Evolutionary conservation across 2,797 vertebrate genomes (phyloP).

Genomic region (Triplophysa bombifrons): DNA sequence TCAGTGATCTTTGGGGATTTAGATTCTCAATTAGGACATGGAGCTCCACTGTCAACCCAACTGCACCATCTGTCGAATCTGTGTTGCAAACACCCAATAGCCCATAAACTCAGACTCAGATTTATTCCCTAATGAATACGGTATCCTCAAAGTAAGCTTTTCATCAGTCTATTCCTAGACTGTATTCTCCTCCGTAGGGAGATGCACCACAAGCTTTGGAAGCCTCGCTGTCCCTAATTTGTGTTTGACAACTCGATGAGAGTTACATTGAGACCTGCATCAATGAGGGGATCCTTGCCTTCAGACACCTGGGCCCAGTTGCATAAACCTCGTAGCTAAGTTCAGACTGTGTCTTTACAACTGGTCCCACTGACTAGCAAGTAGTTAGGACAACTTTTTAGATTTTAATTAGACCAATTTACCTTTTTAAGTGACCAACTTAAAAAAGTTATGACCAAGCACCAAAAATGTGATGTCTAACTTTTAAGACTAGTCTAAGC

Average conservation of each 20-base stretch:
- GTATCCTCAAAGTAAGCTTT: neutral
- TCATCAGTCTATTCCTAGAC: conserved; percentile 31
- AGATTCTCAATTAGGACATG: conserved; percentile 14
- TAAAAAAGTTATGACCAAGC: too few relatives aligned
- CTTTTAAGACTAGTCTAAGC: too few relatives aligned
- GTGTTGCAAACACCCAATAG: conserved; percentile 31
- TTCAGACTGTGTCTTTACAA: too few relatives aligned
- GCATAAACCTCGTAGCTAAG: too few relatives aligned
- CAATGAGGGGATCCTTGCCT: conserved; percentile 17
- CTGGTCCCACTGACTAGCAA: too few relatives aligned
- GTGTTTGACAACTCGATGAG: conserved; percentile 22
- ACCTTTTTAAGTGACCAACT: too few relatives aligned
- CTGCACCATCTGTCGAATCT: conserved; percentile 36
- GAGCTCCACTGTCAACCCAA: conserved; percentile 12
- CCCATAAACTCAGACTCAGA: conserved; percentile 10
- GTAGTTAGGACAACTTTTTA: too few relatives aligned
- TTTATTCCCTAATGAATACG: conserved; percentile 1
- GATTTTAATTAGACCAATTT: too few relatives aligned
- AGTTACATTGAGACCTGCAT: conserved; percentile 7
- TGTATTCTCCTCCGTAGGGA: conserved; percentile 19
- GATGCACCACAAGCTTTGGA: neutral
- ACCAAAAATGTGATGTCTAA: too few relatives aligned
- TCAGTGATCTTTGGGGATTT: conserved; percentile 2
- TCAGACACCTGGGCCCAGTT: neutral
- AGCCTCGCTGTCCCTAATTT: conserved; percentile 9